Percentiles rank a stretch among this genome's conserved stretches.
These are phyloP conservation scores for Chauna torquata DNA, from an alignment of 2,113 vertebrate species.

Conservation along the genomic window DNA sequence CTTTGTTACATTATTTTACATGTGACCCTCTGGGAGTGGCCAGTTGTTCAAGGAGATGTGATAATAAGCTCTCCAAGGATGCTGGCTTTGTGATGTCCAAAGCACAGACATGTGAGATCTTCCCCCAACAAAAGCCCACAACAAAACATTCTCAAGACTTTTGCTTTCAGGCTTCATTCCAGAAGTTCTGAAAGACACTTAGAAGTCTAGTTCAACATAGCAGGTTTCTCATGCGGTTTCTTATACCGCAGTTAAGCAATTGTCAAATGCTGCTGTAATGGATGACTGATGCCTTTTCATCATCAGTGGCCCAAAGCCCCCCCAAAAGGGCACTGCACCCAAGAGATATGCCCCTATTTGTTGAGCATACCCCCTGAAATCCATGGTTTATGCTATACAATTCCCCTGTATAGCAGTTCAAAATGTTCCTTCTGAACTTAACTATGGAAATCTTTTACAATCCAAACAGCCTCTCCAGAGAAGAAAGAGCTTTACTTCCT, in stretches of 20 bases:
- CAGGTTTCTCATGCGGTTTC: background rate
- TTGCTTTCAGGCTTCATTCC: background rate
- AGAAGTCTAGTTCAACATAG: background rate
- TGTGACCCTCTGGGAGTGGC: background rate
- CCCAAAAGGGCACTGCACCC: background rate
- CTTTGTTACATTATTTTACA: background rate
- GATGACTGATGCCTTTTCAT: background rate
- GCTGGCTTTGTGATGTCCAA: background rate
- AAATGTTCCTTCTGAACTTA: background rate
- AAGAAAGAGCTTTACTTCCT: background rate
- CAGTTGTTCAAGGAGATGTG: background rate
- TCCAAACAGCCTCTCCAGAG: background rate
- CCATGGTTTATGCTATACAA: background rate
- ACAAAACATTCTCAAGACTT: background rate
- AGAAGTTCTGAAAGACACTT: background rate
- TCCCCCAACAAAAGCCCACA: background rate
- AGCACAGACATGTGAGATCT: background rate
- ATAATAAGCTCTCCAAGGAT: slow-evolving; percentile 41
- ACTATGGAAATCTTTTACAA: background rate
- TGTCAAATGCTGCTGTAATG: background rate
- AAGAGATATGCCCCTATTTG: background rate
- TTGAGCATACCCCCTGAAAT: background rate
- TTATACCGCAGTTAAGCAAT: background rate
- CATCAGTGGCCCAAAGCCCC: background rate
- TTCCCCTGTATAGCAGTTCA: background rate